Base-by-base conservation (phyloP, 2,888 invertebrate genomes). In the Nephrocerus scutellatus region DNA sequence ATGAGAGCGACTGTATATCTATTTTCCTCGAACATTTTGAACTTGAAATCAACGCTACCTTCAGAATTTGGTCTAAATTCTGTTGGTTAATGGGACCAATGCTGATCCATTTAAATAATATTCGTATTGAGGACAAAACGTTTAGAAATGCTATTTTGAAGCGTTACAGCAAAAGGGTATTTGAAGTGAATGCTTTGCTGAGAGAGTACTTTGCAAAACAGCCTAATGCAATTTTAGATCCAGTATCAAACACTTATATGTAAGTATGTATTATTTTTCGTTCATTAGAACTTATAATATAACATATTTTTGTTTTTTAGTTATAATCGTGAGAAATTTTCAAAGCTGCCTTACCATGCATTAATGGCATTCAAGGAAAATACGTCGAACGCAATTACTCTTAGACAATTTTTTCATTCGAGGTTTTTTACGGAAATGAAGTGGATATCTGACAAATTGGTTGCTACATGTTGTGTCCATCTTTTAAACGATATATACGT, bases 371-470 rank as follows among this genome's bases (percentile, higher is more conserved):
- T 65, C 37, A 57, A 56, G 49, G 60, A 57, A 49, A 59, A 58
- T 24, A 54, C 55, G 39, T 54, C 54, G 28, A 50, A 53, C 44
- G 48, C 54, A 36, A 54, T 54, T 44, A 59, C 57, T 44, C 63
- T 81, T 49, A 70, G 76, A 50, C 76, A 53, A 45, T 76, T 81
- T 50, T 75, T 84, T 39, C 74, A 74, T 49, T 78, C 79, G 35
- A 72, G 74, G 13, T 85, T 81, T 60, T 77, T 89, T 59, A 81
- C 80, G 36, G 80, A 85, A 59, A 72, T 82, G 20, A 75, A 77
- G 50, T 90, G 88, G 86, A 74, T 89, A 24, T 77, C 79, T 54
- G 80, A 84, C 53, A 89, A 89, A 66, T 70, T 89, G 0, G 81
- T 82, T 32, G 84, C 83, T 6, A 82, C 83, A 0, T 82, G 82